Conservation (phyloP, 2,888 invertebrate species). For the Tipula confusa region DNA sequence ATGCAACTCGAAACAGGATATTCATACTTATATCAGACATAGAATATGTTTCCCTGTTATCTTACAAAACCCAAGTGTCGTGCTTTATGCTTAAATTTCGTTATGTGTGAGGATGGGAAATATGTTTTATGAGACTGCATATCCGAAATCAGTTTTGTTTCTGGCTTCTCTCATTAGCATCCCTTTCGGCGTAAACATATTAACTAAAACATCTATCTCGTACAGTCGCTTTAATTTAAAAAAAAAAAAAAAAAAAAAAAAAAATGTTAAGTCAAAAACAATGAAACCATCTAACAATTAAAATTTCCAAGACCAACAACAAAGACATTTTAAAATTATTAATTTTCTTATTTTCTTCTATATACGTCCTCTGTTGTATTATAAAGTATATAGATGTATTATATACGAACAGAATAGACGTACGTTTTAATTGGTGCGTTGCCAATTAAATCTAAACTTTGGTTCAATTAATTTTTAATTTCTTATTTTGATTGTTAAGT, state of each 20-base stretch:
- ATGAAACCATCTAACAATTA: slow-evolving; percentile 9
- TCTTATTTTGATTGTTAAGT: slow-evolving; percentile 5
- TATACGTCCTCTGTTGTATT: neutral
- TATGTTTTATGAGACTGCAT: too few species aligned
- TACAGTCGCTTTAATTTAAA: neutral
- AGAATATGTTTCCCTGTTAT: too few species aligned
- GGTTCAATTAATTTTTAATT: slow-evolving; percentile 25
- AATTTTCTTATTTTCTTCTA: slow-evolving; percentile 5
- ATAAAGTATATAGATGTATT: neutral
- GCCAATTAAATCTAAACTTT: slow-evolving; percentile 20
- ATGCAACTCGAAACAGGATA: too few species aligned
- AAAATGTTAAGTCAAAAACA: neutral
- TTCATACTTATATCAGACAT: too few species aligned
- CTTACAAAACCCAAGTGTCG: too few species aligned
- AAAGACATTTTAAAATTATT: neutral
- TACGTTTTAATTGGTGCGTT: slow-evolving; percentile 3
- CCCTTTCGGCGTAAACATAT: neutral
- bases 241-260: too few species aligned
- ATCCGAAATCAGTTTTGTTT: too few species aligned
- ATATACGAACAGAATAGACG: neutral
- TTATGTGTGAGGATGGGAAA: too few species aligned
- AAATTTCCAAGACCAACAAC: neutral
- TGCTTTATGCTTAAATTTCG: too few species aligned
- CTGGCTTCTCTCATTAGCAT: slow-evolving; percentile 6
- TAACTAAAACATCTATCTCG: neutral